Conservation (phyloP, 2,888 invertebrate genomes). For the Penaeus monodon region DNA sequence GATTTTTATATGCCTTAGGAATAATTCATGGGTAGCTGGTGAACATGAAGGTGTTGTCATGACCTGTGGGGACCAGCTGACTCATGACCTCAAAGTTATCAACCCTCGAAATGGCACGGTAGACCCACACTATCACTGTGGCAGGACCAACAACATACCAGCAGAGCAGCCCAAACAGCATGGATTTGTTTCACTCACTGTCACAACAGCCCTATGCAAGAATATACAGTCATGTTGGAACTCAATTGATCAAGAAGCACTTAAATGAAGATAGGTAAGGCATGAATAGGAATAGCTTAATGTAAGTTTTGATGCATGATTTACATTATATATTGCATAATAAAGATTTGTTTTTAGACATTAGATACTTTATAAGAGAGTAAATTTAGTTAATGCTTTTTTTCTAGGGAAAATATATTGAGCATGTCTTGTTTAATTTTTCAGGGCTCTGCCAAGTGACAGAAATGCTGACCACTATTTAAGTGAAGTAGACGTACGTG, state of each 20-base stretch:
- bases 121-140: constrained; percentile 50
- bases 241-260: constrained; percentile 71
- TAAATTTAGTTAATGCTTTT: too few relatives aligned
- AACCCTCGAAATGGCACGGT: constrained; percentile 52
- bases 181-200: constrained; percentile 76
- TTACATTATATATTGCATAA: not conserved
- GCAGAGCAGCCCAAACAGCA: constrained; percentile 68
- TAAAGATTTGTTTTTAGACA: not conserved
- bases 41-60: constrained; percentile 69
- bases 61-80: constrained; percentile 69
- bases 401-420: not conserved
- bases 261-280: constrained; percentile 60
- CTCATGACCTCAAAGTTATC: constrained; percentile 68
- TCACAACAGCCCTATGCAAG: constrained; percentile 79
- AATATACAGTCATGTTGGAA: constrained; percentile 81
- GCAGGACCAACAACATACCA: constrained; percentile 9
- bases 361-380: too few relatives aligned
- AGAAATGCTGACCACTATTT: constrained; percentile 72
- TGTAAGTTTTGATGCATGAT: not conserved
- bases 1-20: constrained; percentile 16
- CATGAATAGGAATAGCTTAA: not conserved
- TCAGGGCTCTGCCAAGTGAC: constrained; percentile 27
- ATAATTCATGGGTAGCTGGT: constrained; percentile 68
- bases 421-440: not conserved
- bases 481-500: constrained; percentile 82